Evolutionary conservation across 1,140 invertebrate genomes (phyloP), one percentile per base, ranked within the genome.

Genomic region (Aphaenogaster rudis): DNA sequence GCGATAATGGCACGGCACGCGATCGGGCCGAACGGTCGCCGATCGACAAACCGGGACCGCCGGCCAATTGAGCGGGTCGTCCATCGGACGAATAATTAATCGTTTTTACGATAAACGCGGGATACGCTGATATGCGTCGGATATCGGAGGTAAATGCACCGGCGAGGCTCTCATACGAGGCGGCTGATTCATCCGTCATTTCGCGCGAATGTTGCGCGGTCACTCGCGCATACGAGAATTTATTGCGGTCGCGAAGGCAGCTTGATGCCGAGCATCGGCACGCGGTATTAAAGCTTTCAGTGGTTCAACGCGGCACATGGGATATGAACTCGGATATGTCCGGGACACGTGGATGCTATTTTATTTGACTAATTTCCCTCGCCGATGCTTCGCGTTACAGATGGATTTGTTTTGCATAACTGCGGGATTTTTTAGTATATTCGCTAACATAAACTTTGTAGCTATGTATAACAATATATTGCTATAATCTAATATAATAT

Each of bases 71-170:
- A 66, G 28, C 45, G 45, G 6, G 13, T 54, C 13, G 77, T 48
- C 28, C 39, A 52, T 80, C 78, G 64, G 11, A 33, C 36, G 78
- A 42, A 71, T 81, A 71, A 81, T 81, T 81, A 81, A 81, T 81
- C 50, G 48, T 69, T 81, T 81, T 81, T 81, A 81, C 39, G 36
- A 67, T 80, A 66, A 81, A 69, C 36, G n/a, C 28, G 21, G 5
- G 9, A 21, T 42, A 67, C 50, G 2, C 39, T 21, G 21, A 42
- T 48, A 66, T 9, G 33, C 17, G 11, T 15, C 59, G 76, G 21
- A 63, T 45, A 57, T 8, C 17, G 13, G 1, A 57, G 33, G 15
- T 59, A 77, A 77, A 77, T 59, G 6, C 36, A n/a, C 54, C 9
- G 9, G 15, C 50, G 15, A 50, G 33, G 69, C 69, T 39, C 0